phyloP scores from a whole-genome alignment of 1,140 invertebrate species.

The Penaeus chinensis region DNA sequence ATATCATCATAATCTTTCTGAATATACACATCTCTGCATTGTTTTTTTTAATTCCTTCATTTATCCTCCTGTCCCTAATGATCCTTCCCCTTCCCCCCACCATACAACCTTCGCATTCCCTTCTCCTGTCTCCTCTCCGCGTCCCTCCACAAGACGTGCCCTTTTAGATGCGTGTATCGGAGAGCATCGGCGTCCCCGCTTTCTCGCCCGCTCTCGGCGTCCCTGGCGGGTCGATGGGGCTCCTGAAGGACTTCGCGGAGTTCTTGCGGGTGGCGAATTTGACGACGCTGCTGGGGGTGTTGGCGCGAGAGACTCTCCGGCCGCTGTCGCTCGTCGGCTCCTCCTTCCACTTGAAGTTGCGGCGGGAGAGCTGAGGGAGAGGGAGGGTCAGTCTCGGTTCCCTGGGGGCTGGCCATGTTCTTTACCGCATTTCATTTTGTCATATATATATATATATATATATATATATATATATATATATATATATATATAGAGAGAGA shows the following conservation, averaged over 20 bases:
- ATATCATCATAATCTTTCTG: background rate
- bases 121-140: too few relatives aligned
- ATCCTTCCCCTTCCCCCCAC: background rate
- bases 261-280: conserved; percentile 23
- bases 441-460: background rate
- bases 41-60: background rate
- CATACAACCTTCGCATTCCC: too few relatives aligned
- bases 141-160: background rate
- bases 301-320: conserved; percentile 34
- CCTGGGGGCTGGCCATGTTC: too few relatives aligned
- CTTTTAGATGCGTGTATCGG: too few relatives aligned
- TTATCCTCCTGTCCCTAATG: background rate
- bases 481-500: too few relatives aligned
- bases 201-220: background rate
- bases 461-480: too few relatives aligned
- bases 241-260: background rate
- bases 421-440: background rate
- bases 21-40: background rate
- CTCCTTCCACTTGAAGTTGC: conserved; percentile 50
- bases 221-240: background rate
- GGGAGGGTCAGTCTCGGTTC: background rate
- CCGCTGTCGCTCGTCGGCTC: conserved; percentile 48
- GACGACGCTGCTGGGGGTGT: conserved; percentile 48
- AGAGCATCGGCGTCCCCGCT: background rate
- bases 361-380: conserved; percentile 32